Conservation (phyloP, 2,888 invertebrate genomes). For the Geophilus truncorum region DNA sequence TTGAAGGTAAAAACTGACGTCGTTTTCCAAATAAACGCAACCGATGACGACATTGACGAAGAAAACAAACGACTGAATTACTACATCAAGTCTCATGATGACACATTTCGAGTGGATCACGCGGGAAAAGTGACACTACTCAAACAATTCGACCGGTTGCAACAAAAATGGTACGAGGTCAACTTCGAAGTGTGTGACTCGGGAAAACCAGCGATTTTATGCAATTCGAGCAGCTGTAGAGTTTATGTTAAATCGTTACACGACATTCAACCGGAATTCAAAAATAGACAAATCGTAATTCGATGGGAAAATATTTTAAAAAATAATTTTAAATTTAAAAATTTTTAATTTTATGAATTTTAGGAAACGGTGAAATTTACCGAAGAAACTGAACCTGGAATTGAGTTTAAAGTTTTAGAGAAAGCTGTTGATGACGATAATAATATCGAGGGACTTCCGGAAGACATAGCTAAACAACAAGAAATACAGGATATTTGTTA, state of each 20-base stretch:
- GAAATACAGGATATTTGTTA: background rate
- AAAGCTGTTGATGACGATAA: background rate
- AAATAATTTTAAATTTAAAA: background rate
- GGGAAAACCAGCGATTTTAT: background rate
- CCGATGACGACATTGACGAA: background rate
- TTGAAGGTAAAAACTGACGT: background rate
- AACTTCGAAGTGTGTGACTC: background rate
- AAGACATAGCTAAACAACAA: background rate
- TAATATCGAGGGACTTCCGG: background rate
- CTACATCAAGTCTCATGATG: background rate
- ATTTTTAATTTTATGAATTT: background rate
- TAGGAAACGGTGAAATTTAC: background rate
- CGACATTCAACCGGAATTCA: too few relatives aligned
- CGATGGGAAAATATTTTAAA: too few relatives aligned
- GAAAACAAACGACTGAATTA: background rate
- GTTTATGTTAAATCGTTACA: too few relatives aligned
- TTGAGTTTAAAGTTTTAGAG: background rate
- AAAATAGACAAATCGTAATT: too few relatives aligned
- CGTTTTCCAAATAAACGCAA: background rate
- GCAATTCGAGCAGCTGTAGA: background rate
- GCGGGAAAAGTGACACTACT: background rate
- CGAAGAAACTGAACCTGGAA: background rate
- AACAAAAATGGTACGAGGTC: background rate
- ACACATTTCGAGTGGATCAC: background rate
- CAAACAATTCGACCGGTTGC: background rate